Evolutionary conservation across 1,140 invertebrate genomes (phyloP).

Genomic region (Goniozus legneri): DNA sequence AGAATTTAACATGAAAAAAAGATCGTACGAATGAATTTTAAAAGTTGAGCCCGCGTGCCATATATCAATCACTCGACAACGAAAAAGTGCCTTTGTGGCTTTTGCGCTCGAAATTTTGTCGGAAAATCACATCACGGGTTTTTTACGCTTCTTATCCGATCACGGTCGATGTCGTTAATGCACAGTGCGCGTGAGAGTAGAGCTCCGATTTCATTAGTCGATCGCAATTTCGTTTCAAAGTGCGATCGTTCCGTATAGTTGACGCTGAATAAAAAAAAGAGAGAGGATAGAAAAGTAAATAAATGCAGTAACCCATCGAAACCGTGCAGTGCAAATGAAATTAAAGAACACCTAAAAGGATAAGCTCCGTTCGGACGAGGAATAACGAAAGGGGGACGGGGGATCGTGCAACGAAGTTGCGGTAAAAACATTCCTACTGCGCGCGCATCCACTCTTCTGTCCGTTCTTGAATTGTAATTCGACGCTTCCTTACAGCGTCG

Average conservation of each 20-base stretch:
- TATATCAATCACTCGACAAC: too few relatives aligned
- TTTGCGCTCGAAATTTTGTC: too few relatives aligned
- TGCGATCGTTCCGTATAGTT: constrained; percentile 21
- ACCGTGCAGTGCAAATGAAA: constrained; percentile 23
- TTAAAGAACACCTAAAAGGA: constrained; percentile 29
- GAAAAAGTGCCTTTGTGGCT: too few relatives aligned
- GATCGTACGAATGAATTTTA: too few relatives aligned
- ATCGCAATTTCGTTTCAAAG: constrained; percentile 29
- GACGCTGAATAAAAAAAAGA: too few relatives aligned
- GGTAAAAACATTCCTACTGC: constrained; percentile 19
- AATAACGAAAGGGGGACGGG: too few relatives aligned
- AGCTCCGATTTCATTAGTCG: constrained; percentile 24
- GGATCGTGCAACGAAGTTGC: constrained; percentile 4
- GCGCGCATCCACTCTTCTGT: neutral
- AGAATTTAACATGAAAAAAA: too few relatives aligned
- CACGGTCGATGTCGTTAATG: constrained; percentile 7
- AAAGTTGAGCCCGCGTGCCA: too few relatives aligned
- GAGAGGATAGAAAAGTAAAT: too few relatives aligned
- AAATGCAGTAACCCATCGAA: too few relatives aligned
- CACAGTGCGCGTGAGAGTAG: constrained; percentile 13
- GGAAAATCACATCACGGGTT: too few relatives aligned
- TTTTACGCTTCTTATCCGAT: constrained; percentile 10
- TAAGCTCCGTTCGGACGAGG: too few relatives aligned
- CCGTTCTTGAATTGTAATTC: constrained; percentile 16
- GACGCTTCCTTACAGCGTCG: constrained; percentile 15